phyloP scores from a whole-genome alignment of 2,888 invertebrate species.

The Tachina lurida region DNA sequence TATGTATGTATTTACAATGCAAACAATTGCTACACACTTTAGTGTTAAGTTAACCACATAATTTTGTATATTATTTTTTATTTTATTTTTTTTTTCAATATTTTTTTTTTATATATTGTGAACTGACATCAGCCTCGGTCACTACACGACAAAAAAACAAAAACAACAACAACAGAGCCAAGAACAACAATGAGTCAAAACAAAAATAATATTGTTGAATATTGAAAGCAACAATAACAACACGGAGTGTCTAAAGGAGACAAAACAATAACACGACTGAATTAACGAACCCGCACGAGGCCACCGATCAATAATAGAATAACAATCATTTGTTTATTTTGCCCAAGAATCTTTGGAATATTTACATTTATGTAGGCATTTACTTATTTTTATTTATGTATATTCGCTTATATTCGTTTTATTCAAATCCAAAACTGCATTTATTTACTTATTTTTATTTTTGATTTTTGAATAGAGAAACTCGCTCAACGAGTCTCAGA shows the following conservation, averaged over 20 bases:
- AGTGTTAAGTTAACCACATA: conserved; percentile 18
- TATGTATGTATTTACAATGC: neutral
- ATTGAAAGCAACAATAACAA: conserved; percentile 42
- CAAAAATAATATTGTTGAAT: conserved; percentile 22
- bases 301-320: conserved; percentile 52
- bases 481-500: conserved; percentile 71
- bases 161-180: conserved; percentile 24
- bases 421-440: neutral
- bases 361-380: conserved; percentile 42
- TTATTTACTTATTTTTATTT: neutral
- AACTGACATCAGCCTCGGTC: conserved; percentile 62
- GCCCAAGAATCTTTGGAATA: conserved; percentile 55
- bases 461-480: conserved; percentile 52
- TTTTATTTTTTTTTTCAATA: conserved; percentile 15
- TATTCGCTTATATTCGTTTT: conserved; percentile 14
- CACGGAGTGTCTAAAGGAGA: conserved; percentile 39
- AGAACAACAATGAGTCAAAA: conserved; percentile 28
- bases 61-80: conserved; percentile 35
- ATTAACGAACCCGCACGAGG: conserved; percentile 39
- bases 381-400: neutral
- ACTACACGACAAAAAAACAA: conserved; percentile 29
- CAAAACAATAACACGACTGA: conserved; percentile 41
- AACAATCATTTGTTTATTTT: conserved; percentile 38
- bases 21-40: conserved; percentile 13
- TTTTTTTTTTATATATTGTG: conserved; percentile 35